These are phyloP conservation scores for Strigamia crassipes DNA, from an alignment of 2,888 invertebrate species.

Conservation along the genomic window DNA sequence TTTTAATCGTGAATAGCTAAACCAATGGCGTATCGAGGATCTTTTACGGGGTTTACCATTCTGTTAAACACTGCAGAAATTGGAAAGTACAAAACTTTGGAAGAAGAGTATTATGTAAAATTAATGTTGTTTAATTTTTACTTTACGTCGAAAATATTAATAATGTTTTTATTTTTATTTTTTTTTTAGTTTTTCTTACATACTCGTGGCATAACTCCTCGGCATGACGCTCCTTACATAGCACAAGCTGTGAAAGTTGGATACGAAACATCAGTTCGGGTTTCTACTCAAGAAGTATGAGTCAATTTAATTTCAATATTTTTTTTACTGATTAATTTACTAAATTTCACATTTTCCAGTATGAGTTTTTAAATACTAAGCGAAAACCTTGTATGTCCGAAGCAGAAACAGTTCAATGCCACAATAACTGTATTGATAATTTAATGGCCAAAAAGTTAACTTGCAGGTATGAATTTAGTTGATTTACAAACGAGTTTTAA, in stretches of 20 bases:
- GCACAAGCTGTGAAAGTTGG: background rate
- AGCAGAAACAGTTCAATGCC: background rate
- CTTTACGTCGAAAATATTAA: background rate
- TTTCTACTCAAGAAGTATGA: background rate
- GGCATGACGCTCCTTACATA: background rate
- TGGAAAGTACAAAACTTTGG: background rate
- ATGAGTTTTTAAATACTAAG: background rate
- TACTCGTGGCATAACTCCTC: background rate
- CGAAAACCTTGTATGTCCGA: background rate
- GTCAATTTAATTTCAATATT: background rate
- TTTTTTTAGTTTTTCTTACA: background rate
- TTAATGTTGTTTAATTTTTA: background rate
- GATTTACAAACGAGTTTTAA: background rate
- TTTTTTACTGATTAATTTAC: too few species aligned
- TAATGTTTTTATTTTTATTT: background rate
- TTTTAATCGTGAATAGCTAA: background rate
- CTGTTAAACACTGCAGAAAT: background rate
- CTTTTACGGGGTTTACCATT: background rate
- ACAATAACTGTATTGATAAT: background rate
- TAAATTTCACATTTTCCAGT: background rate
- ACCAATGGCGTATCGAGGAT: background rate
- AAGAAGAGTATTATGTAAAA: background rate
- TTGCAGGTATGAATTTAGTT: background rate
- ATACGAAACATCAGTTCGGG: background rate
- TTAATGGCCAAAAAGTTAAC: background rate